Base-by-base conservation (phyloP, 2,113 vertebrate genomes). In the Galeopterus variegatus region DNA sequence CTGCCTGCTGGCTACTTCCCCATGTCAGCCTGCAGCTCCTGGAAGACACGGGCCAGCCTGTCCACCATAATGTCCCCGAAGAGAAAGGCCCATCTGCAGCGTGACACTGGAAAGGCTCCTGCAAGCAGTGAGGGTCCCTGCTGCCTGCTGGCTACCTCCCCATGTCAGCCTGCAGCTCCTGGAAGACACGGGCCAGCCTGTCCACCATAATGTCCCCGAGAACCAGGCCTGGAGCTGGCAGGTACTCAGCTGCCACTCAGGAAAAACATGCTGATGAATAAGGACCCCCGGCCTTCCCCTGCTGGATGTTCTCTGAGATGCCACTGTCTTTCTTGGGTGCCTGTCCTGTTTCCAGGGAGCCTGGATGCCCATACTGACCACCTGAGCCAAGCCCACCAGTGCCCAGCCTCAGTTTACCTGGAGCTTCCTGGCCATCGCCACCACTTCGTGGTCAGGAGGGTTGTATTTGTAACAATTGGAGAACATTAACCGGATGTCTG, bases 401-500 rank as follows among this genome's bases (percentile, higher is more conserved):
- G 48, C 95, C 97, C 75, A 31, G 5, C 70, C 76, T 65, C 0
- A 0, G 79, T 72, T 95, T 98, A 99, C 99, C 99, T 99, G 99
- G 18, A 99, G 99, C 96, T 99, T 99, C 97, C 99, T 98, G 97
- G 99, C 99, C 99, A 99, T 99, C 7, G 99, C 98, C 31, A 99
- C 99, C 58, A 99, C 99, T 45, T 99, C 99, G 0, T 99, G 99
- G 98, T 99, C 99, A 0, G 99, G 99, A 54, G 99, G 99, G 95
- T 99, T 99, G 99, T 99, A 99, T 97, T 99, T 99, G 98, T 99
- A 99, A 97, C 99, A 99, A 96, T 99, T 99, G 54, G 99, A 99
- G 98, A 99, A 99, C 99, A 99, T 99, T 96, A 99, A 98, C 97
- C 99, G 98, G 86, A 99, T 99, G 87, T 99, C 99, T 0, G 99